Evolutionary conservation across 2,888 invertebrate genomes (phyloP), one percentile per base, ranked within the genome.

Genomic region (Adelphocoris suturalis): DNA sequence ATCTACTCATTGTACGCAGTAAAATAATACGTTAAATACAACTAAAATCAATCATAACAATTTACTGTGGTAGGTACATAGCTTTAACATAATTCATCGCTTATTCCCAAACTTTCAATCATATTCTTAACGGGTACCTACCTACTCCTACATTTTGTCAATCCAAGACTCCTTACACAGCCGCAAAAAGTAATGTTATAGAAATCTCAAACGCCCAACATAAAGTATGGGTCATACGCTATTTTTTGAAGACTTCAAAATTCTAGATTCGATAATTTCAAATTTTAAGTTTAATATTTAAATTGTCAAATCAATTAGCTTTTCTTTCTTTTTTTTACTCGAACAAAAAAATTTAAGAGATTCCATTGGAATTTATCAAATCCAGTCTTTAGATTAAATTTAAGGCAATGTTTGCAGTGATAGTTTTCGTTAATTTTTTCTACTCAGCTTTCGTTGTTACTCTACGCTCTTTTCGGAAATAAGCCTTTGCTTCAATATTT

Each of bases 391-490:
- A 86, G 88, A 90, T 91, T 90, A 68, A 90, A 85, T 85, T 87
- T 91, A 91, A 91, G 91, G 91, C 91, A 91, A 85, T 90, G 61
- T 91, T 90, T 91, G 91, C 91, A 91, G 91, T 91, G 91, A 90
- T 90, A 91, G 90, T 90, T 91, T 80, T 76, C 16, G n/a, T 47
- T 47, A 46, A 7, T 23, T 68, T 75, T 80, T 37, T 89, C 75
- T 61, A 81, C 52, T 57, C 57, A 81, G 89, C 89, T 80, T 89
- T 89, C 89, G 89, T 89, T 89, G 89, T 89, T 88, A 88, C 52
- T 37, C 55, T 37, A 13, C 68, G 68, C 68, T 12, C 23, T 68
- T 84, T 84, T 48, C 84, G 47, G 84, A 52, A 52, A 48, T 55
- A 48, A 78, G 78, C 28, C 16, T 12, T 78, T 75, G 28, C 37